Evolutionary conservation across 2,888 invertebrate genomes (phyloP).

Genomic region (Petrophora chlorosata): DNA sequence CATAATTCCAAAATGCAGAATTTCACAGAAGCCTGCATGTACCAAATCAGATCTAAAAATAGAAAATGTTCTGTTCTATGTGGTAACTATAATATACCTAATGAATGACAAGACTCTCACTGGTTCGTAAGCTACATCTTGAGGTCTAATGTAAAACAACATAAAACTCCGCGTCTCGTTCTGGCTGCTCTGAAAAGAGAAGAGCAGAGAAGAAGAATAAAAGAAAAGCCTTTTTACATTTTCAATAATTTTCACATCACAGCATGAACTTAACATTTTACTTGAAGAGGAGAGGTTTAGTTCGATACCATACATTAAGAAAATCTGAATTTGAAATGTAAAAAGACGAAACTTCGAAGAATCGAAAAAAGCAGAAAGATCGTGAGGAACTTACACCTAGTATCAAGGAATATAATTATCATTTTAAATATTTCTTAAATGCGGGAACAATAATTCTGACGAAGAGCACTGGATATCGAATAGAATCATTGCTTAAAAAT

Average conservation of each 20-base stretch:
- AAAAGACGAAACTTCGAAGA: constrained; percentile 18
- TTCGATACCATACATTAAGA: constrained; percentile 16
- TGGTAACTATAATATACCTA: constrained; percentile 40
- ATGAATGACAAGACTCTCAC: constrained; percentile 37
- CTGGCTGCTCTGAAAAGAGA: constrained; percentile 59
- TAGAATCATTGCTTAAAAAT: too few relatives aligned
- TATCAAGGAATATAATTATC: constrained; percentile 31
- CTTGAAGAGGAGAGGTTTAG: too few relatives aligned
- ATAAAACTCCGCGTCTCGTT: constrained; percentile 43
- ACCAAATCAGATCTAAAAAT: constrained; percentile 34
- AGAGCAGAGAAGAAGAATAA: constrained; percentile 48
- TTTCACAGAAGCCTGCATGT: constrained; percentile 14
- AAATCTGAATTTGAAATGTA: constrained; percentile 18
- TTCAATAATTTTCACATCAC: constrained; percentile 5
- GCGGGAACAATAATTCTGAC: too few relatives aligned
- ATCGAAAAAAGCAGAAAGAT: constrained; percentile 12
- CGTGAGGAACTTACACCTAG: constrained; percentile 30
- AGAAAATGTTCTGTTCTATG: constrained; percentile 16
- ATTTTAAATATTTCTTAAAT: too few relatives aligned
- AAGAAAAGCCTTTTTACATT: constrained; percentile 36
- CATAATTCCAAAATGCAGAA: constrained; percentile 17
- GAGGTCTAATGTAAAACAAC: constrained; percentile 27
- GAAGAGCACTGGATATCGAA: too few relatives aligned
- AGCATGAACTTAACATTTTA: too few relatives aligned
- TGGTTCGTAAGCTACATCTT: constrained; percentile 30